A percentile compares a stretch with the other conserved stretches of the same genome.
phyloP scores from a whole-genome alignment of 2,113 vertebrate species.

The Peromyscus maniculatus region DNA sequence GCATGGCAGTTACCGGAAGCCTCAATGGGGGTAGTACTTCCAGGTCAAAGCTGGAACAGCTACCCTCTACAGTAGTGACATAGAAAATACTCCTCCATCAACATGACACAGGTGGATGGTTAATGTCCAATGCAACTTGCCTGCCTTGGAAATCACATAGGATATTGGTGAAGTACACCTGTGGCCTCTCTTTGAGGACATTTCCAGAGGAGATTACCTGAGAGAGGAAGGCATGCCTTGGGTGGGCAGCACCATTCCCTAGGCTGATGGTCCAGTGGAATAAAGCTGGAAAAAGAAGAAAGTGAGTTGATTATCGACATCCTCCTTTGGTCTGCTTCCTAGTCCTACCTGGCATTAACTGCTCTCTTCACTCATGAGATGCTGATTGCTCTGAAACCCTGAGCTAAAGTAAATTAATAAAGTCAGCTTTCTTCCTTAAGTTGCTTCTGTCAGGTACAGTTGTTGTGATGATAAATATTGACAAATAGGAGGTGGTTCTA shows the following conservation, averaged over 20 bases:
- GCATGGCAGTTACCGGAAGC: no score
- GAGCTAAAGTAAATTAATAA: background rate
- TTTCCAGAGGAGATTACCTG: background rate
- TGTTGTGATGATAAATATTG: background rate
- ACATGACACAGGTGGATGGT: background rate
- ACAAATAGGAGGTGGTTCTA: background rate
- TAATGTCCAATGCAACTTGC: background rate
- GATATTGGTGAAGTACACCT: background rate
- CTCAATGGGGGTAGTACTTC: no score
- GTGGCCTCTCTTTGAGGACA: background rate
- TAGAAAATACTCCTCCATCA: background rate
- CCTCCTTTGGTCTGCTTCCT: background rate
- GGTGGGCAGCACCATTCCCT: background rate
- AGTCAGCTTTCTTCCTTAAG: background rate
- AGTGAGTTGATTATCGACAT: background rate
- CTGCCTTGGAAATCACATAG: background rate
- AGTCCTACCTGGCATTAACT: background rate
- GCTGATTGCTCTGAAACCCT: background rate
- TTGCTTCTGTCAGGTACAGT: background rate
- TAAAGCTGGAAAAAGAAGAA: background rate
- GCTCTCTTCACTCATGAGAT: background rate
- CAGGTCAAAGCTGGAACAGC: no score
- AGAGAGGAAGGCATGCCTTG: background rate
- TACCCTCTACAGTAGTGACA: no score
- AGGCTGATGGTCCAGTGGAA: background rate